Conservation (phyloP, 2,888 invertebrate species). For the Didymodactylos carnosus region DNA sequence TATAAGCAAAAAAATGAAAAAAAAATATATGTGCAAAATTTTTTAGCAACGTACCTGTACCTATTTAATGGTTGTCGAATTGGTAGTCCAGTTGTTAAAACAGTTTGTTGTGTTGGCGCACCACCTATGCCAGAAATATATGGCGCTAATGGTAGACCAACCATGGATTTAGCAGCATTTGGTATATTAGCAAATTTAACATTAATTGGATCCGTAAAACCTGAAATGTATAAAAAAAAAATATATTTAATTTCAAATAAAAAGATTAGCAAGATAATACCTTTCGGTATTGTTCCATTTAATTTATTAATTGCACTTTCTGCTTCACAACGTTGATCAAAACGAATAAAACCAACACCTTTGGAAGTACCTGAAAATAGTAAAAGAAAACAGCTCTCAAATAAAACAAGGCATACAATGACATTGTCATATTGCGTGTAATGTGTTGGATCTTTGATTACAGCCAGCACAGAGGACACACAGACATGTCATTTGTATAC, state of each 20-base stretch:
- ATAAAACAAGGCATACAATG: too few relatives aligned
- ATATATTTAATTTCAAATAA: too few relatives aligned
- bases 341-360: constrained; percentile 77
- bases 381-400: constrained; percentile 10
- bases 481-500: too few relatives aligned
- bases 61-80: not conserved
- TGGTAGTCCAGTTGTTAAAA: not conserved
- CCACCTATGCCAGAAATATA: not conserved
- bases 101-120: not conserved
- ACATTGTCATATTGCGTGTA: too few relatives aligned
- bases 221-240: too few relatives aligned
- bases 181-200: constrained; percentile 16
- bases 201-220: constrained; percentile 12
- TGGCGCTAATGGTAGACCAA: constrained; percentile 12
- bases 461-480: too few relatives aligned
- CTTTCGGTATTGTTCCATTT: constrained; percentile 66
- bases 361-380: constrained; percentile 52
- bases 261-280: constrained; percentile 25
- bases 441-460: too few relatives aligned
- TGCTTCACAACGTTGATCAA: constrained; percentile 69
- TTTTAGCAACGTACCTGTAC: not conserved
- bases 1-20: too few relatives aligned
- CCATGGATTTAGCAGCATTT: constrained; percentile 10
- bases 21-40: too few relatives aligned
- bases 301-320: constrained; percentile 72